Conservation (phyloP, 2,113 vertebrate species). For the Galemys pyrenaicus region DNA sequence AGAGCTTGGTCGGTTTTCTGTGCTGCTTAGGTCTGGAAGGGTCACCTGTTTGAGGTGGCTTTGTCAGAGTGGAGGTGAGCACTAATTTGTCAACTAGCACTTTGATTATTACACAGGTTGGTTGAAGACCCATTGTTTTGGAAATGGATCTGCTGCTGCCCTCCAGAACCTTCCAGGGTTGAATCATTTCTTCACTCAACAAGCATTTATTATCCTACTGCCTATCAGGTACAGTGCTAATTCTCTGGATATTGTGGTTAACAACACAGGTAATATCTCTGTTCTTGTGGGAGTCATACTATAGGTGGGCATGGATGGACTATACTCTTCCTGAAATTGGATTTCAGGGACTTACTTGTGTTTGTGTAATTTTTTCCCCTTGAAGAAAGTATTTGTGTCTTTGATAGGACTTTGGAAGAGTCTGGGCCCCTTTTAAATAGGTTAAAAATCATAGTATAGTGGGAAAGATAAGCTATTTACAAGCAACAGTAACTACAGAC, state of each 20-base stretch:
- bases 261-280: neutral
- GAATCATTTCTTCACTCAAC: neutral
- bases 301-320: neutral
- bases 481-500: neutral
- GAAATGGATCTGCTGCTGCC: neutral
- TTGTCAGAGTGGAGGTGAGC: neutral
- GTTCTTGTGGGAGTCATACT: neutral
- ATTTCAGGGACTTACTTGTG: neutral
- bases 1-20: neutral
- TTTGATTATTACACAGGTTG: neutral
- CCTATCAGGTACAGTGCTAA: neutral
- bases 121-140: neutral
- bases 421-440: neutral
- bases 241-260: neutral
- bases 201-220: neutral
- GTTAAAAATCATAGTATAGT: slow-evolving; percentile 3
- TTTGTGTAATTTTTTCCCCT: neutral
- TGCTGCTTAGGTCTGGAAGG: neutral
- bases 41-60: neutral
- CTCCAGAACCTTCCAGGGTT: neutral
- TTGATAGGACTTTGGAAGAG: slow-evolving; percentile 23
- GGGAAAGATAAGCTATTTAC: neutral
- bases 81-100: neutral
- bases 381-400: slow-evolving; percentile 6
- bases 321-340: neutral